These are phyloP conservation scores for Zoanthus gigantus DNA, from an alignment of 92 coral and sea anemone genomes.

Conservation along the genomic window DNA sequence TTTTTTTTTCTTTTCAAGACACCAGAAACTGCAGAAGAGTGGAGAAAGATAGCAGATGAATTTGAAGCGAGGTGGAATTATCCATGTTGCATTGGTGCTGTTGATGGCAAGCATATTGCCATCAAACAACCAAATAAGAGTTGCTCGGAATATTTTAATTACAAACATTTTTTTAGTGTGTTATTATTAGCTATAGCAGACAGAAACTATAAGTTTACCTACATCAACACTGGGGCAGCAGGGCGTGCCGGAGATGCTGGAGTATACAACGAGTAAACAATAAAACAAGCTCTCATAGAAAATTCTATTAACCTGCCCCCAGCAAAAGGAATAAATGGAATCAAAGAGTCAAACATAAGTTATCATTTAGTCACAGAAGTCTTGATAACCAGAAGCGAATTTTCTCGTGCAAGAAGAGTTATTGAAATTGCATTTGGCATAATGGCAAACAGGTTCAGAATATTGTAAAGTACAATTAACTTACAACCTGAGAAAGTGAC, in stretches of 20 bases:
- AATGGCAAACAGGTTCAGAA: conserved; percentile 6
- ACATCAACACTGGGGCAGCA: conserved; percentile 2
- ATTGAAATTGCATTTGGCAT: conserved; percentile 15
- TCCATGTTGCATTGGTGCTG: conserved; percentile 10
- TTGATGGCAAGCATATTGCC: conserved; percentile 18
- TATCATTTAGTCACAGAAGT: conserved; percentile 9
- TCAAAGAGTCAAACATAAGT: no score
- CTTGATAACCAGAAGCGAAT: neutral
- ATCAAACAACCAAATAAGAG: conserved; percentile 5
- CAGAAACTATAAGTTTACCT: neutral
- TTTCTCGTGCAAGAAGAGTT: conserved; percentile 7
- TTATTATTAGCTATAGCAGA: neutral
- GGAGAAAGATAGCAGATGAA: neutral
- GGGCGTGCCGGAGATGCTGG: conserved; percentile 14
- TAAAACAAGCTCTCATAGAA: neutral
- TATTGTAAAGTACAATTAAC: neutral
- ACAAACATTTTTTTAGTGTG: conserved; percentile 8
- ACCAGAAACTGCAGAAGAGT: neutral
- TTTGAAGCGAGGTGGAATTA: conserved; percentile 19
- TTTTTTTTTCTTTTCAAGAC: neutral
- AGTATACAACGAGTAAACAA: neutral
- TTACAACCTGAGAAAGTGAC: no score
- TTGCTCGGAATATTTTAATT: conserved; percentile 18
- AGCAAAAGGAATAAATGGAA: no score
- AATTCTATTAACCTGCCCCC: no score